These are phyloP conservation scores for Tachycineta bicolor DNA, from an alignment of 2,113 vertebrate genomes.

Conservation along the genomic window DNA sequence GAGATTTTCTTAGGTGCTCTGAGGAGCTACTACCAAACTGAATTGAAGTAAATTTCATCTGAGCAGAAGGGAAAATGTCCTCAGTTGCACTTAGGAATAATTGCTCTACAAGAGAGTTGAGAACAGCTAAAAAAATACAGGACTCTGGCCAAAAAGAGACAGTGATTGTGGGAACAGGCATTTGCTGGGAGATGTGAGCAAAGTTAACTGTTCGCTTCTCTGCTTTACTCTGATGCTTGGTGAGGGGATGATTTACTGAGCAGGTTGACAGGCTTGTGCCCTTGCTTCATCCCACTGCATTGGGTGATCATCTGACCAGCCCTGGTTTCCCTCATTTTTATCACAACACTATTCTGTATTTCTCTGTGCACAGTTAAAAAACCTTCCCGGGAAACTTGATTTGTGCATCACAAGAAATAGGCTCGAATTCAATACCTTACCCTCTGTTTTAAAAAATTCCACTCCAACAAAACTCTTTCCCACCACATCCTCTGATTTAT, in stretches of 20 bases:
- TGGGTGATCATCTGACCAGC: not conserved
- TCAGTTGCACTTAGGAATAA: conserved; percentile 36
- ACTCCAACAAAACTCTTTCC: not conserved
- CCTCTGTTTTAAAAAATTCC: not conserved
- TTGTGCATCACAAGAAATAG: not conserved
- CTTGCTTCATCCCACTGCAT: not conserved
- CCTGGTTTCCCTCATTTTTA: not conserved
- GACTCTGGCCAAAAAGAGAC: conserved; percentile 39
- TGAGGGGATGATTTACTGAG: not conserved
- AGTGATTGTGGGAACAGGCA: not conserved
- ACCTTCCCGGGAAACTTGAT: not conserved
- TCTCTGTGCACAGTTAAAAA: not conserved
- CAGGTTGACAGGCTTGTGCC: not conserved
- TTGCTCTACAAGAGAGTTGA: not conserved
- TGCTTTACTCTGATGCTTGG: not conserved
- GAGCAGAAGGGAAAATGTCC: conserved; percentile 40
- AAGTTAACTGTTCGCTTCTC: not conserved
- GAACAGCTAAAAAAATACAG: conserved; percentile 45
- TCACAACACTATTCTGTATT: not conserved
- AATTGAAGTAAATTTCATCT: not conserved
- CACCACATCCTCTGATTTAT: not conserved
- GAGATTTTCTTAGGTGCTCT: not conserved
- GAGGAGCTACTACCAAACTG: not conserved
- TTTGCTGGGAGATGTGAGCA: not conserved
- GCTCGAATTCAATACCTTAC: not conserved